Evolutionary conservation across 1,140 invertebrate species (phyloP).

Genomic region (Euglossa dilemma): DNA sequence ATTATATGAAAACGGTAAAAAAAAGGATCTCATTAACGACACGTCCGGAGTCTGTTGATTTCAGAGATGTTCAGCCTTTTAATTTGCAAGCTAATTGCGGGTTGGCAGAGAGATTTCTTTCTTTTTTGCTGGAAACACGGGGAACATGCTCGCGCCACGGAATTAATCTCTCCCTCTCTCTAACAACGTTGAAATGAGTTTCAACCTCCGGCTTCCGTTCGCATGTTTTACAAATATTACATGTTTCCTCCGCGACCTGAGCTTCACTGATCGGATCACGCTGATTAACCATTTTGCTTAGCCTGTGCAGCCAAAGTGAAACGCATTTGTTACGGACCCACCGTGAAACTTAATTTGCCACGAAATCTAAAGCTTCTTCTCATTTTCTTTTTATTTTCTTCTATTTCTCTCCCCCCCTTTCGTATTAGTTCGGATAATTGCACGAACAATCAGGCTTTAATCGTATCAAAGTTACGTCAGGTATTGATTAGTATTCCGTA

Average conservation of each 20-base stretch:
- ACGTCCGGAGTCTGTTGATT: neutral
- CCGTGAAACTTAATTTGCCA: neutral
- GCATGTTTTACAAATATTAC: slow-evolving; percentile 42
- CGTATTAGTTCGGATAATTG: too few relatives aligned
- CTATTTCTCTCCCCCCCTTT: too few relatives aligned
- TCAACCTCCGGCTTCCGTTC: slow-evolving; percentile 11
- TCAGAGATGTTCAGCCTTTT: neutral
- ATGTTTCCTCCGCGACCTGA: neutral
- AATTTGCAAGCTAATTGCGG: slow-evolving; percentile 15
- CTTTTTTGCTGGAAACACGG: neutral
- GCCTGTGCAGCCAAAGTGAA: neutral
- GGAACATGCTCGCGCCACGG: neutral
- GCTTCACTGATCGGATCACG: neutral
- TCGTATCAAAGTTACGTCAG: too few relatives aligned
- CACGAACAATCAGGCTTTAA: too few relatives aligned
- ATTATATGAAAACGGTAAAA: neutral
- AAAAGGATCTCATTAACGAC: neutral
- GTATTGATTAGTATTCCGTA: too few relatives aligned
- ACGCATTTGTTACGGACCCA: neutral
- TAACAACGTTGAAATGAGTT: slow-evolving; percentile 4
- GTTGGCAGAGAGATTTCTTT: neutral
- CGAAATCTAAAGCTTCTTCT: too few relatives aligned
- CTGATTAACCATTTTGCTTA: slow-evolving; percentile 45
- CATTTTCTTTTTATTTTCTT: too few relatives aligned
- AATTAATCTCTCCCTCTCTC: slow-evolving; percentile 2